A percentile compares a stretch with the other conserved stretches of the same genome.
Conservation (phyloP, 2,888 invertebrate species). For the Lysandra bellargus region DNA sequence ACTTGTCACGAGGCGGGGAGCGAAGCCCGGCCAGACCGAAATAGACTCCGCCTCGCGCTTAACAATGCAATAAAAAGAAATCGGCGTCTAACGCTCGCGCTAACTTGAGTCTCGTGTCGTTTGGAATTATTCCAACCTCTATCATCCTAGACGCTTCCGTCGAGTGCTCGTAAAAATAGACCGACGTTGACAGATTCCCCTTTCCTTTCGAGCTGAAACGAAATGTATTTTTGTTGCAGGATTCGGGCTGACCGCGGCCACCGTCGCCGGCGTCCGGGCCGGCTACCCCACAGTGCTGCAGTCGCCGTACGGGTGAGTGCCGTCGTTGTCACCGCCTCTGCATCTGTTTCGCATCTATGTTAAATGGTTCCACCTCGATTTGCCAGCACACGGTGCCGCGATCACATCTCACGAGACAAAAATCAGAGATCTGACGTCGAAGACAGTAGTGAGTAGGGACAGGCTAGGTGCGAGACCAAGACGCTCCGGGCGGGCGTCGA, state of each 20-base stretch:
- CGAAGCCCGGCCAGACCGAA: conserved; percentile 73
- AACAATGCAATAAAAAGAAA: conserved; percentile 81
- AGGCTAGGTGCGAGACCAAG: conserved; percentile 11
- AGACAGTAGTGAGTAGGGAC: conserved; percentile 24
- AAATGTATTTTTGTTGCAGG: conserved; percentile 60
- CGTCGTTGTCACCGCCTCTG: conserved; percentile 41
- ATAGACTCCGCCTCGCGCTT: conserved; percentile 72
- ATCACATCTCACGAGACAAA: conserved; percentile 80
- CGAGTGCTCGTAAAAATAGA: conserved; percentile 71
- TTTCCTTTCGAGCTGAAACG: conserved; percentile 7
- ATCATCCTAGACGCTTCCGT: conserved; percentile 71
- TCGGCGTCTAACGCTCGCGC: conserved; percentile 73
- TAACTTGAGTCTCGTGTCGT: conserved; percentile 77
- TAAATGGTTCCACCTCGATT: conserved; percentile 78
- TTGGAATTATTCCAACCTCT: conserved; percentile 74
- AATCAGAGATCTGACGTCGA: conserved; percentile 57
- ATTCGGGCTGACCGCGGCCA: conserved; percentile 71
- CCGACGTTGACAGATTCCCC: conserved; percentile 57
- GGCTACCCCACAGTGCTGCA: conserved; percentile 90
- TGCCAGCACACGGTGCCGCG: conserved; percentile 76
- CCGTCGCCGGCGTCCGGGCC: conserved; percentile 86
- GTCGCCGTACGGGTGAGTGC: conserved; percentile 92
- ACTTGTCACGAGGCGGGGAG: conserved; percentile 73
- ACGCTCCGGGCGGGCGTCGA: not conserved
- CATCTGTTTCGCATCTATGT: conserved; percentile 68